Percentiles rank a stretch among this genome's conserved stretches.
Conservation (phyloP, 2,113 vertebrate species). For the Cinclus mexicanus region DNA sequence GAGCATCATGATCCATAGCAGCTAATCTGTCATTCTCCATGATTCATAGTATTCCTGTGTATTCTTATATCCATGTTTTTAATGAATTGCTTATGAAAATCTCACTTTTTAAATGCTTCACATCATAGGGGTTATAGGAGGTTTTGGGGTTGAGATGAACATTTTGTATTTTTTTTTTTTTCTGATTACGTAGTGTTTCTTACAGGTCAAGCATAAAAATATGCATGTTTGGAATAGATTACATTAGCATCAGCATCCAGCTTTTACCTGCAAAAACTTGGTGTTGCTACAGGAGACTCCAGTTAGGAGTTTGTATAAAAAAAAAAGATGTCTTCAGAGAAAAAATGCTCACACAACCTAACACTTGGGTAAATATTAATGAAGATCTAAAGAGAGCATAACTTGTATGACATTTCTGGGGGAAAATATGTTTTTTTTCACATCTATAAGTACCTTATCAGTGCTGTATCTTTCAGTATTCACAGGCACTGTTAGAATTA, state of each 20-base stretch:
- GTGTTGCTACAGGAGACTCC: background rate
- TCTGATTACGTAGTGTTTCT: background rate
- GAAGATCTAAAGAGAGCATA: background rate
- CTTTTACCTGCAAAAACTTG: background rate
- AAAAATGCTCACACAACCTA: background rate
- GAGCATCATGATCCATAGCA: background rate
- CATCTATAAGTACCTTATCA: background rate
- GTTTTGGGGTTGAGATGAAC: background rate
- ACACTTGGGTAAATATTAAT: background rate
- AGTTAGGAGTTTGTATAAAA: background rate
- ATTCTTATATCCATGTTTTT: background rate
- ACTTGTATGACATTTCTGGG: background rate
- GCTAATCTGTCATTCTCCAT: background rate
- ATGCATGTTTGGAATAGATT: background rate
- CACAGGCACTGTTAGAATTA: background rate
- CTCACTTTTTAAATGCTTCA: background rate
- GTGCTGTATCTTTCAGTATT: background rate
- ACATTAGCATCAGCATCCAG: background rate
- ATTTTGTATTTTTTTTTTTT: background rate
- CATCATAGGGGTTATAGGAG: rapidly evolving
- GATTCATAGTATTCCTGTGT: background rate
- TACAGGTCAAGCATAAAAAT: background rate
- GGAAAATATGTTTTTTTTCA: background rate
- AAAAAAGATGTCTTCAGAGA: background rate
- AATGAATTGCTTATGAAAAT: background rate